Evolutionary conservation across 1,140 invertebrate genomes (phyloP).

Genomic region (Drosophila melanogaster): DNA sequence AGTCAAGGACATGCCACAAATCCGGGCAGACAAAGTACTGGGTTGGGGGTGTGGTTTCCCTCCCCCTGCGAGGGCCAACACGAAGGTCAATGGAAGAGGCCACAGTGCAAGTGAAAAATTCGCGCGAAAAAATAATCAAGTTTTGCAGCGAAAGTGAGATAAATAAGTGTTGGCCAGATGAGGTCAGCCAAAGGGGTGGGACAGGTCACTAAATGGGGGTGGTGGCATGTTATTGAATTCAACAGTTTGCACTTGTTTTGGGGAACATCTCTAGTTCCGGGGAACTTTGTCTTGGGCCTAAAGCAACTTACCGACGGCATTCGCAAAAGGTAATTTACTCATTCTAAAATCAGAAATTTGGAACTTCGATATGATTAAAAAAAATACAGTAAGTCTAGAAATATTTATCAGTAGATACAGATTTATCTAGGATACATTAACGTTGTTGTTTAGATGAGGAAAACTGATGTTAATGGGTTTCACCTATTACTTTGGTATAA

Average conservation of each 20-base stretch:
- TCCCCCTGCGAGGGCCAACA: background rate
- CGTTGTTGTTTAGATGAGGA: no score
- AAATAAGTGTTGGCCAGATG: slow-evolving; percentile 46
- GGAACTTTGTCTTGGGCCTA: background rate
- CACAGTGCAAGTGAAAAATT: slow-evolving; percentile 64
- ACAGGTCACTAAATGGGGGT: slow-evolving; percentile 9
- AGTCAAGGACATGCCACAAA: slow-evolving; percentile 79
- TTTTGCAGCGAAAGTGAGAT: slow-evolving; percentile 71
- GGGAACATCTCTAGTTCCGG: slow-evolving; percentile 8
- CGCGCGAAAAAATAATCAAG: slow-evolving; percentile 74
- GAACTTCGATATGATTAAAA: background rate
- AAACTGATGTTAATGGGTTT: no score
- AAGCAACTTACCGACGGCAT: slow-evolving; percentile 28
- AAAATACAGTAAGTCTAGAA: background rate
- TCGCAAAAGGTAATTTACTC: background rate
- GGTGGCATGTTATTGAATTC: slow-evolving; percentile 6
- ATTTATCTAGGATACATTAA: no score
- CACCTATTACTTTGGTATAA: no score
- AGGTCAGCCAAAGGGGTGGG: background rate
- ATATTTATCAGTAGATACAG: no score
- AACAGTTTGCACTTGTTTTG: slow-evolving; percentile 22
- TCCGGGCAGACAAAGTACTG: slow-evolving; percentile 5
- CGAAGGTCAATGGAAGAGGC: slow-evolving; percentile 60
- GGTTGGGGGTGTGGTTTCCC: background rate
- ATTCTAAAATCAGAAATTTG: background rate